A percentile compares a stretch with the other conserved stretches of the same genome.
phyloP scores from a whole-genome alignment of 2,888 invertebrate genomes.

The Myathropa florea region DNA sequence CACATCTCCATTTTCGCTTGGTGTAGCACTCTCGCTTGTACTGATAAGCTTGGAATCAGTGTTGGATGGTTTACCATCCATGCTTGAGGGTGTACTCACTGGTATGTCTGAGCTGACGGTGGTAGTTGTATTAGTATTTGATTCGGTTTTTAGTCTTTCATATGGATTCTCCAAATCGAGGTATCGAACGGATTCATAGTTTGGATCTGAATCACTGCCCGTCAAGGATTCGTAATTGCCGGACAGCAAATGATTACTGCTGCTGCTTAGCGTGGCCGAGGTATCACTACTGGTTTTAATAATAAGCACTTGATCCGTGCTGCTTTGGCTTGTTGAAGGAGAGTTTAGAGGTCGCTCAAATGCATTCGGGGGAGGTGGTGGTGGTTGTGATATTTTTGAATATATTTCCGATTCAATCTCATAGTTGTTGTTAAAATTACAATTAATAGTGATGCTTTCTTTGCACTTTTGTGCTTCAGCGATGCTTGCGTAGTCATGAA shows the following conservation, averaged over 20 bases:
- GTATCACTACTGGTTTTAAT: constrained; percentile 74
- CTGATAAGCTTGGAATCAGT: constrained; percentile 55
- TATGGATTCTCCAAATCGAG: constrained; percentile 87
- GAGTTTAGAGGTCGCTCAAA: constrained; percentile 51
- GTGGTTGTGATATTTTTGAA: constrained; percentile 74
- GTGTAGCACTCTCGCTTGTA: constrained; percentile 61
- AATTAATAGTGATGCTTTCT: constrained; percentile 76
- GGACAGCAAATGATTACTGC: constrained; percentile 82
- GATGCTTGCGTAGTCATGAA: constrained; percentile 79
- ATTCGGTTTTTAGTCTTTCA: constrained; percentile 83
- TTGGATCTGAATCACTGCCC: constrained; percentile 90
- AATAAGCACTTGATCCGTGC: constrained; percentile 60
- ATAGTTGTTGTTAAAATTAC: constrained; percentile 74
- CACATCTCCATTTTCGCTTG: constrained; percentile 76
- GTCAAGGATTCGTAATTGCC: constrained; percentile 91
- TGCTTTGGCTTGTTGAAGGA: constrained; percentile 71
- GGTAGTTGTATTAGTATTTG: constrained; percentile 71
- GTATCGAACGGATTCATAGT: constrained; percentile 91
- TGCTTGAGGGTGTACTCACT: constrained; percentile 59
- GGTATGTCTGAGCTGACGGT: constrained; percentile 65
- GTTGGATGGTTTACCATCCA: constrained; percentile 52
- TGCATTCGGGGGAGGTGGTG: constrained; percentile 75
- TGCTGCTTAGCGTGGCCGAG: constrained; percentile 75
- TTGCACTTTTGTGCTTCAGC: constrained; percentile 75
- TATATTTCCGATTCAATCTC: constrained; percentile 73